Percentiles rank a stretch among this genome's conserved stretches.
Evolutionary conservation across 2,797 vertebrate genomes (phyloP).

Genomic region (Tenualosa ilisha): DNA sequence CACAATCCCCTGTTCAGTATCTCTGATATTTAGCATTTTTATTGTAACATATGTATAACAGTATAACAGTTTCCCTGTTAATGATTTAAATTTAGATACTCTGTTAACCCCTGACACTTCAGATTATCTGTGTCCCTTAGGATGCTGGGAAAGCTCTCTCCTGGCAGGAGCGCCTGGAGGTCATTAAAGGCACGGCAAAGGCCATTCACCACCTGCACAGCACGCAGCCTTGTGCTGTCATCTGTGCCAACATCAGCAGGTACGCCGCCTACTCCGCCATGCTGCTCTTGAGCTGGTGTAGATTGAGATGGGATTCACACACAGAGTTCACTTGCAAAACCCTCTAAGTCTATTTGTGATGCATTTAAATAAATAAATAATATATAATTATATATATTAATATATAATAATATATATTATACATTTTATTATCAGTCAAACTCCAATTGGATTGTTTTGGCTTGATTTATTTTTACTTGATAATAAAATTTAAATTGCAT

Average conservation of each 20-base stretch:
- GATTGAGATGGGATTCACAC: background rate
- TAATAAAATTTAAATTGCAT: no score
- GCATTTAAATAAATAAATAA: no score
- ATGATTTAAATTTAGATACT: background rate
- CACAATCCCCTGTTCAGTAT: no score
- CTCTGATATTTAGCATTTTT: background rate
- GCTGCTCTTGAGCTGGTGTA: background rate
- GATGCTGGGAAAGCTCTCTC: slow-evolving; percentile 53
- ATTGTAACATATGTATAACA: no score
- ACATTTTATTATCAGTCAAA: no score
- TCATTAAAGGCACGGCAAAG: slow-evolving; percentile 66
- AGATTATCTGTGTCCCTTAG: slow-evolving; percentile 41
- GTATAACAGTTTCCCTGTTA: no score
- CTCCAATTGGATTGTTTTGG: no score
- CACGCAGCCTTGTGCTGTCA: slow-evolving; percentile 56
- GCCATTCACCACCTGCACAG: slow-evolving; percentile 69
- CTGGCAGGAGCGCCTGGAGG: slow-evolving; percentile 64
- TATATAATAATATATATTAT: no score
- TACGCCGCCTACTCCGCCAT: slow-evolving; percentile 38
- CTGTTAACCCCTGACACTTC: background rate
- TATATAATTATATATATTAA: no score
- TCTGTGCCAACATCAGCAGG: slow-evolving; percentile 74
- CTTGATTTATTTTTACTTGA: no score
- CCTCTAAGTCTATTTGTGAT: no score
- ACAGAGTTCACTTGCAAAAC: no score